These are phyloP conservation scores for Clivina fossor DNA, from an alignment of 2,888 invertebrate species.

Conservation along the genomic window DNA sequence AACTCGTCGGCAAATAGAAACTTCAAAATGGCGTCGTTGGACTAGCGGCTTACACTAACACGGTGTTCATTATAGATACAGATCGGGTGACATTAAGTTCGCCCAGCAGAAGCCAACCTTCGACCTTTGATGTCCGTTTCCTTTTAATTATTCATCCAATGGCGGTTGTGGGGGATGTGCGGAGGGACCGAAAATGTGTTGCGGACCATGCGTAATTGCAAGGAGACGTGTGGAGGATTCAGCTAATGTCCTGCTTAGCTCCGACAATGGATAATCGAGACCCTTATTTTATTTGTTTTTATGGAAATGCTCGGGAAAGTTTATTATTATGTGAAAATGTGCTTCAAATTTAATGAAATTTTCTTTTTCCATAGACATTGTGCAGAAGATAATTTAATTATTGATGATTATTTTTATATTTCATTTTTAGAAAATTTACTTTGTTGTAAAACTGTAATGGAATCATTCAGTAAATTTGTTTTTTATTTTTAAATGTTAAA, in stretches of 20 bases:
- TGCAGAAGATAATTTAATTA: too few species aligned
- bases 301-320: too few species aligned
- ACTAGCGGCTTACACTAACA: not conserved
- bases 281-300: not conserved
- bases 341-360: too few species aligned
- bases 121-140: not conserved
- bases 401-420: too few species aligned
- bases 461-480: too few species aligned
- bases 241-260: not conserved
- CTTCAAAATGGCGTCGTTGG: constrained; percentile 8
- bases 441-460: too few species aligned
- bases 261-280: not conserved
- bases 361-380: too few species aligned
- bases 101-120: constrained; percentile 6
- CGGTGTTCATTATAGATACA: constrained; percentile 30
- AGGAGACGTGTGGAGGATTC: not conserved
- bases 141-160: constrained; percentile 26
- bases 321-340: too few species aligned
- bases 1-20: constrained; percentile 7
- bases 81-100: constrained; percentile 21
- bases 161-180: not conserved
- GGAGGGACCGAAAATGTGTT: not conserved
- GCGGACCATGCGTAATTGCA: not conserved
- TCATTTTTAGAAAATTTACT: too few species aligned
- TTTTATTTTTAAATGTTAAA: too few species aligned